Percentiles rank a stretch among this genome's conserved stretches.
phyloP scores from a whole-genome alignment of 2,113 vertebrate species.

The Haplochromis vanheusdeni region DNA sequence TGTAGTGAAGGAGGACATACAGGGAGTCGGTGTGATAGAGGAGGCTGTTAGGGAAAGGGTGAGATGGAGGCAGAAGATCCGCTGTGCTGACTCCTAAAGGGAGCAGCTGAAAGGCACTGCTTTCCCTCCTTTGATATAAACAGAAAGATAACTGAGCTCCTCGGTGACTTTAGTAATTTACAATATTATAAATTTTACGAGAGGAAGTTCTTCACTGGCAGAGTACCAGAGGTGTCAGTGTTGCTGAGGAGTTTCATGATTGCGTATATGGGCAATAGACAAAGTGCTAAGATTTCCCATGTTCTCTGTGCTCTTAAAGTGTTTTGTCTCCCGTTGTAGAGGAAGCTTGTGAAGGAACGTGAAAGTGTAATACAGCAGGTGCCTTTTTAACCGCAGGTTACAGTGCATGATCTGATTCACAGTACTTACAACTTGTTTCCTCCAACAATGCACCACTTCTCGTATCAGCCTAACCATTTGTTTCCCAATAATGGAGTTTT shows the following conservation, averaged over 20 bases:
- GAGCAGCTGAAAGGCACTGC: neutral
- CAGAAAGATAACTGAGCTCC: neutral
- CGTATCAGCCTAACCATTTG: neutral
- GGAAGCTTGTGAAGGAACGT: neutral
- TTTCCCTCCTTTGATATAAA: neutral
- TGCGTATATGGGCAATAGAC: neutral
- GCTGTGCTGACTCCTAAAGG: neutral
- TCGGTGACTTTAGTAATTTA: neutral
- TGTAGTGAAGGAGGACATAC: neutral
- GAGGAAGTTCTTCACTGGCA: neutral
- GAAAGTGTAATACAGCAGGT: slow-evolving; percentile 42
- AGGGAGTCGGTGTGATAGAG: neutral
- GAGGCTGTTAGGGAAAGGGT: neutral
- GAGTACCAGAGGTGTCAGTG: neutral
- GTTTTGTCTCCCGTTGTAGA: neutral
- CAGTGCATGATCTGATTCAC: slow-evolving; percentile 23
- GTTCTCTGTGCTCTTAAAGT: neutral
- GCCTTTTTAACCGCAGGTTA: slow-evolving; percentile 54
- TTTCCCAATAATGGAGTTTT: slow-evolving; percentile 21
- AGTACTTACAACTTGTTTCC: neutral
- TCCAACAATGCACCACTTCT: neutral
- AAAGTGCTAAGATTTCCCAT: neutral
- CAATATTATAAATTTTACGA: neutral
- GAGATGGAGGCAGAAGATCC: neutral
- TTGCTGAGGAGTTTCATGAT: neutral